Evolutionary conservation across 1,140 invertebrate species (phyloP), one percentile per base, ranked within the genome.

Genomic region (Battus philenor): DNA sequence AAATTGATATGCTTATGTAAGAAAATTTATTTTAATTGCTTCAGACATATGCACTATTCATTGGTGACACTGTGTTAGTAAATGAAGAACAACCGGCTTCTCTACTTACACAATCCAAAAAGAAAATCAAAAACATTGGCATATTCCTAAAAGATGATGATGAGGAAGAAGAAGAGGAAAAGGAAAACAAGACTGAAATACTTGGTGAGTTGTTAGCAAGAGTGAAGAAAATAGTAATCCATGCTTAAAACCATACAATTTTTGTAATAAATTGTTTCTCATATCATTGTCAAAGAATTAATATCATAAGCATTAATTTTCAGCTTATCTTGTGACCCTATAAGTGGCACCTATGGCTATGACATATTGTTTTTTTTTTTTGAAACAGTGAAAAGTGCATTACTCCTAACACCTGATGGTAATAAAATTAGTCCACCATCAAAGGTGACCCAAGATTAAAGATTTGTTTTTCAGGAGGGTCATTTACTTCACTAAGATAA

Each of bases 141-240:
- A 98, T 99, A 60, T 97, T 98, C 69, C 89, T 99, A 0, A 98
- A 98, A 85, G 95, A 97, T 59, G 95, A 97, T 20, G 94, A 96
- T 43, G 93, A 96, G 47, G 94, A 96, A 29, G 93, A 95, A 38
- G 92, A 94, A 39, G 90, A 93, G 44, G 87, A 87, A 76, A 91
- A 91, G 71, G 92, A 89, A 73, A 93, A 91, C 50, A 87, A 87
- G 70, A 78, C 83, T 69, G 86, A 87, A 69, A 87, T 87, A 63
- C 72, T 87, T 27, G 86, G 86, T 87, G 50, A 80, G 75, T 64
- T 27, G 44, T 17, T 24, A 24, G 16, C 15, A 2, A 18, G 15
- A 34, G 18, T 15, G 9, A 34, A 18, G n/a, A n/a, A n/a, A n/a
- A n/a, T n/a, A n/a, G n/a, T n/a, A n/a, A n/a, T n/a, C n/a, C n/a